phyloP scores from a whole-genome alignment of 2,113 vertebrate species.

The Psephotus haematonotus region DNA sequence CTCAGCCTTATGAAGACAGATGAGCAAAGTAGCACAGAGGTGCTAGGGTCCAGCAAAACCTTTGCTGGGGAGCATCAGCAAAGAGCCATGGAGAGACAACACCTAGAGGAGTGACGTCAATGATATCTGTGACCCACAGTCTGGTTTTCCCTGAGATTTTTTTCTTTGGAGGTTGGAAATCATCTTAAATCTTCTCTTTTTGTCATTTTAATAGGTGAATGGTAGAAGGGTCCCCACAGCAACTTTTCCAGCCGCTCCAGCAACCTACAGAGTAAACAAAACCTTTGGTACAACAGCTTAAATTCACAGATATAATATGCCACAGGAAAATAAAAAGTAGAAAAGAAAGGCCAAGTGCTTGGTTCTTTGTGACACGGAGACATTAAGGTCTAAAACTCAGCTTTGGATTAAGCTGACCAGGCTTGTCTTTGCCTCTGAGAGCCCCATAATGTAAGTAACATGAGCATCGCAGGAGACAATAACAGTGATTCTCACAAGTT shows the following conservation, averaged over 20 bases:
- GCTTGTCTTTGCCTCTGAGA: neutral
- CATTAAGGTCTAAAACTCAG: neutral
- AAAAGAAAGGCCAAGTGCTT: neutral
- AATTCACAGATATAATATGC: neutral
- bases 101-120: neutral
- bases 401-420: accelerated
- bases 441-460: neutral
- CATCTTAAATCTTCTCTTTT: neutral
- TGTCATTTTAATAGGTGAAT: neutral
- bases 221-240: neutral
- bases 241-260: neutral
- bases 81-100: neutral
- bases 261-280: neutral
- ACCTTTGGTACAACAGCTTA: neutral
- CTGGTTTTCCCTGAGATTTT: neutral
- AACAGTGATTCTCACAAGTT: too few species aligned
- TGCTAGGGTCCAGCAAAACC: neutral
- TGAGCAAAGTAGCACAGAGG: neutral
- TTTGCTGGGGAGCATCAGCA: neutral
- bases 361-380: neutral
- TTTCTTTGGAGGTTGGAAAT: neutral
- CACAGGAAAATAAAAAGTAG: neutral
- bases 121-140: neutral
- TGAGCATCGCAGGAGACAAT: neutral
- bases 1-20: neutral